Evolutionary conservation across 2,113 vertebrate genomes (phyloP).

Genomic region (Saimiri boliviensis): DNA sequence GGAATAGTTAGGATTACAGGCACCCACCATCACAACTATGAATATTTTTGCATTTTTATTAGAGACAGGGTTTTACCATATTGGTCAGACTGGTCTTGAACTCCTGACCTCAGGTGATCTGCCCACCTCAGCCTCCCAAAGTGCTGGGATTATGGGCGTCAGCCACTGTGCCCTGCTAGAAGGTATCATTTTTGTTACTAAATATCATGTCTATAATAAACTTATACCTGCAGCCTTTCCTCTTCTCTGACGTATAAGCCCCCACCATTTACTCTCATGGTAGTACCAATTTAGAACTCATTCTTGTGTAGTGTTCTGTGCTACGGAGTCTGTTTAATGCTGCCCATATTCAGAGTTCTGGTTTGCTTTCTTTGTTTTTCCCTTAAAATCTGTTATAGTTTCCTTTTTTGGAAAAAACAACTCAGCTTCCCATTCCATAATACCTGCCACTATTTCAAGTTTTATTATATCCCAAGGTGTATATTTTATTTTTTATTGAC

Average conservation of each 20-base stretch:
- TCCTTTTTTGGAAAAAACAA: neutral
- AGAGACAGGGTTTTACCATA: too few species aligned
- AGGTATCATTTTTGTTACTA: slow-evolving; percentile 49
- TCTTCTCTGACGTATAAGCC: neutral
- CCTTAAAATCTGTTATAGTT: slow-evolving; percentile 51
- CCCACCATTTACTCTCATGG: neutral
- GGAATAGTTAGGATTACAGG: too few species aligned
- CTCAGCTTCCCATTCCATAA: slow-evolving; percentile 33
- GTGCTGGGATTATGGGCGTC: too few species aligned
- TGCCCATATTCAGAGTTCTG: neutral
- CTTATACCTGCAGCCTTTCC: slow-evolving; percentile 47
- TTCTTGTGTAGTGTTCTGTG: neutral
- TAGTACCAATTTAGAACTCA: neutral
- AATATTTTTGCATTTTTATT: too few species aligned
- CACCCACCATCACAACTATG: too few species aligned
- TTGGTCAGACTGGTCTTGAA: too few species aligned
- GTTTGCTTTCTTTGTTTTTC: slow-evolving; percentile 2
- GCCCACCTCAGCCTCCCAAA: too few species aligned
- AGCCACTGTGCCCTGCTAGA: neutral
- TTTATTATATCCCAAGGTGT: slow-evolving; percentile 67
- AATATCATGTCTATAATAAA: slow-evolving; percentile 58
- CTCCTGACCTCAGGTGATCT: too few species aligned
- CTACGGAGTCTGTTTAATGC: slow-evolving; percentile 1
- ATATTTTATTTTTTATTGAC: slow-evolving; percentile 69
- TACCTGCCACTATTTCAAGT: slow-evolving; percentile 59